A percentile compares a stretch with the other conserved stretches of the same genome.
phyloP scores from a whole-genome alignment of 92 coral and sea anemone genomes.

The Metridium senile region DNA sequence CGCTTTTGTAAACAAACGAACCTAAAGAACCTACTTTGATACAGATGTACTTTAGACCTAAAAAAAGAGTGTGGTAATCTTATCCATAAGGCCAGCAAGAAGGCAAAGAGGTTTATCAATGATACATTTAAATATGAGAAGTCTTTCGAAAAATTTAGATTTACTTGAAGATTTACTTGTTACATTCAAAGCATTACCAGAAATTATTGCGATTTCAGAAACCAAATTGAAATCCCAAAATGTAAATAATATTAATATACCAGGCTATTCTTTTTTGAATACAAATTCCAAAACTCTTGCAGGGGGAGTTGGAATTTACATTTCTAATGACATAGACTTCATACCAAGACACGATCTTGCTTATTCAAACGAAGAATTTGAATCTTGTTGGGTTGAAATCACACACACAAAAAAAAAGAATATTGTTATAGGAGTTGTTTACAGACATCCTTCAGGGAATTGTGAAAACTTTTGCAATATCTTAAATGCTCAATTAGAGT shows the following conservation, averaged over 20 bases:
- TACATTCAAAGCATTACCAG: background rate
- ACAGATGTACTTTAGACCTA: too few relatives aligned
- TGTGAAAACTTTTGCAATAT: slow-evolving; percentile 17
- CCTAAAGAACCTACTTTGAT: too few relatives aligned
- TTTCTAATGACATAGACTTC: slow-evolving; percentile 16
- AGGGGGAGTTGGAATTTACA: slow-evolving; percentile 41
- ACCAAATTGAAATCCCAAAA: slow-evolving; percentile 14
- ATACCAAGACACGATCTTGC: slow-evolving; percentile 24
- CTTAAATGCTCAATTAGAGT: slow-evolving; percentile 20
- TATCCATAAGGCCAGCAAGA: too few relatives aligned
- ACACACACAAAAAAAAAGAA: slow-evolving; percentile 32
- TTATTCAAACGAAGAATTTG: slow-evolving; percentile 20
- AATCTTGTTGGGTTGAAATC: slow-evolving; percentile 42
- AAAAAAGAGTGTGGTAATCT: too few relatives aligned
- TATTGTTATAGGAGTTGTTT: slow-evolving; percentile 37
- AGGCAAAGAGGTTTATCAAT: background rate
- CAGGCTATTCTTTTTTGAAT: slow-evolving; percentile 32
- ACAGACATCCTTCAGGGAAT: slow-evolving; percentile 39
- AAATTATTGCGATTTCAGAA: slow-evolving; percentile 29
- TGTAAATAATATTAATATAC: slow-evolving; percentile 24
- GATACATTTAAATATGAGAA: background rate
- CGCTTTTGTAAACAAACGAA: too few relatives aligned
- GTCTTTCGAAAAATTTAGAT: slow-evolving; percentile 4
- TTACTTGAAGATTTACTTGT: slow-evolving; percentile 10
- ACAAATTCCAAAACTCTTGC: slow-evolving; percentile 35